Evolutionary conservation across 1,140 invertebrate genomes (phyloP), one percentile per base, ranked within the genome.

Genomic region (Pseudomyrmex sp.): DNA sequence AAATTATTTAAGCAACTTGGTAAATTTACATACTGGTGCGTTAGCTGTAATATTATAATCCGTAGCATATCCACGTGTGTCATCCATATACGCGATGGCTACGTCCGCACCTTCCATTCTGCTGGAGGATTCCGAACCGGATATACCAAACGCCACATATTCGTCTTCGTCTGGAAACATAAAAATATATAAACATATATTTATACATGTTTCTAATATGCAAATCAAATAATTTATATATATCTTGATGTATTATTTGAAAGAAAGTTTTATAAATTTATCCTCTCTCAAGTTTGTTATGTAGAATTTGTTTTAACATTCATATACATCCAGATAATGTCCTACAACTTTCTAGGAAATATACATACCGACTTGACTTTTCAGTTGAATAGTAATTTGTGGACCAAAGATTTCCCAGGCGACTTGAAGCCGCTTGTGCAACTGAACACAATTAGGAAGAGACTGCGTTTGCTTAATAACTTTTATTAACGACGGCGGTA

Each of bases 361-460:
- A 65, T 79, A 86, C 93, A 93, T 89, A 96, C 96, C 94, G 82
- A 97, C 95, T 95, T 97, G 96, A n/a, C 96, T 98, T n/a, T 97
- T 96, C 7, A 99, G 93, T 93, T 98, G 96, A 74, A 99, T 96
- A 1, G 98, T 98, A 66, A 99, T 96, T 91, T 97, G 96, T n/a
- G 96, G 97, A 0, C 98, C 97, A 92, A 98, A 98, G 3, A 98
- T 96, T 92, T 98, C 97, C 98, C 98, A 99, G 10, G 96, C 96
- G 2, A 98, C 95, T 95, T 98, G 97, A 73, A 97, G 94, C 88
- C 97, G 96, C 92, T 96, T 96, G 92, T 98, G 98, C 7, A 98
- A 95, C 93, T 98, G 97, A 86, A 97, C 93, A 93, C 98, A 98
- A 92, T 98, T 98, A 66, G 98, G 97, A 73, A 98, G 93, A 26